Base-by-base conservation (phyloP, 1,140 invertebrate species). In the Akabosia matsudoensis region DNA sequence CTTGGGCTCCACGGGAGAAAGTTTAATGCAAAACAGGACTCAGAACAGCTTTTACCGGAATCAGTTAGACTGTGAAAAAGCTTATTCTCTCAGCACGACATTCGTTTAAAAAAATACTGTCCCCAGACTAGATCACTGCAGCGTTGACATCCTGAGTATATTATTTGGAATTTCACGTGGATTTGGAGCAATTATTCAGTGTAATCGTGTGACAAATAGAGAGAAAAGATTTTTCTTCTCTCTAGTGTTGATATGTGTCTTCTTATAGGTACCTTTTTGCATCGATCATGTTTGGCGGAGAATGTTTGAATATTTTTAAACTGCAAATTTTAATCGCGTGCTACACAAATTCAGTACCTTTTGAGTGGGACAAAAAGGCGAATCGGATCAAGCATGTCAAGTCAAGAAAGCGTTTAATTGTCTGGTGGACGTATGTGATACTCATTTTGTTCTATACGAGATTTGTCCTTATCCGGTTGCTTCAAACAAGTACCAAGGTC, bases 301-400 rank as follows among this genome's bases (percentile, higher is more conserved):
- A 67, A 30, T 67, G 61, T n/a, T 67, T 67, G 28, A 67, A 67
- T n/a, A 67, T 67, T 30, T 67, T 67, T 30, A 67, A 67, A 67
- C 28, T 67, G 13, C 61, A 67, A 67, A 67, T 67, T 67, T n/a
- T 67, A 2, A 67, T 67, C 22, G 61, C 61, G 3, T 67, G 61
- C 28, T 67, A 67, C 28, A 67, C 61, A 67, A 67, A 67, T n/a
- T 67, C 61, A 1, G 22, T 67, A 10, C 61, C 61, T 4, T 67
- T 67, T 30, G 61, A 67, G 30, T 67, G 61, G 61, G 61, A 67
- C 30, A 67, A 67, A 30, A 67, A 67, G n/a, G 4, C 3, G 22
- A 67, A 67, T 67, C 61, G 61, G 7, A 28, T 67, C 10, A 28
- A 67, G 22, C 61, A 67, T 67, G 61, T 67, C 22, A 7, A 30